Evolutionary conservation across 2,797 vertebrate genomes (phyloP).

Genomic region (Xyrichtys novacula): DNA sequence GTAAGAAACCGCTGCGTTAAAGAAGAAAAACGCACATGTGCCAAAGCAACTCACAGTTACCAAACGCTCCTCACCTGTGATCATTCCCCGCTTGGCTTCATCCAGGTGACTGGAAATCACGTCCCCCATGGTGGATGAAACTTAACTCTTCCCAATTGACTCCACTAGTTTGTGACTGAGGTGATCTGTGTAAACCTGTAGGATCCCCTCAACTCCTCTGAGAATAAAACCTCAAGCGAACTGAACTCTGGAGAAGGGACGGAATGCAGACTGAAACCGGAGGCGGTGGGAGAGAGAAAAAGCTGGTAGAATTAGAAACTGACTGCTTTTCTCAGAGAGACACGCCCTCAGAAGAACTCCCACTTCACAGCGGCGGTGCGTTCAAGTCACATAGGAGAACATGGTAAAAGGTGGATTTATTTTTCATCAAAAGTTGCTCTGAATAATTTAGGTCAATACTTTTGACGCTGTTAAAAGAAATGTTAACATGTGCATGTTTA

Average conservation of each 20-base stretch:
- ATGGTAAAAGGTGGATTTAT: too few species aligned
- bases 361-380: constrained; percentile 42
- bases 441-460: neutral
- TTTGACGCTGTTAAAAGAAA: too few species aligned
- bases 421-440: neutral
- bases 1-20: neutral
- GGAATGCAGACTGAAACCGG: neutral
- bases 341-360: constrained; percentile 72
- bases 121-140: constrained; percentile 89
- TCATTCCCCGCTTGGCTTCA: constrained; percentile 90
- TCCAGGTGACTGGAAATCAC: constrained; percentile 95
- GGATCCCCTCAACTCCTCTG: neutral
- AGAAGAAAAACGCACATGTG: constrained; percentile 35
- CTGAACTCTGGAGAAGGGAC: neutral
- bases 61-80: constrained; percentile 86
- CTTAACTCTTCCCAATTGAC: constrained; percentile 16
- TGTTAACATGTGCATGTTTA: too few species aligned
- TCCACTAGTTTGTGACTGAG: neutral
- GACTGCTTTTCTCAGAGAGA: constrained; percentile 26
- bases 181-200: neutral
- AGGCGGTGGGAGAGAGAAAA: neutral
- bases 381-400: constrained; percentile 10
- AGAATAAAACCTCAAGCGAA: neutral
- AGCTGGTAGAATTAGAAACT: neutral
- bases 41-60: neutral